Evolutionary conservation across 92 coral and sea anemone species (phyloP), one percentile per base, ranked within the genome.

Genomic region (Meandrina meandrites): DNA sequence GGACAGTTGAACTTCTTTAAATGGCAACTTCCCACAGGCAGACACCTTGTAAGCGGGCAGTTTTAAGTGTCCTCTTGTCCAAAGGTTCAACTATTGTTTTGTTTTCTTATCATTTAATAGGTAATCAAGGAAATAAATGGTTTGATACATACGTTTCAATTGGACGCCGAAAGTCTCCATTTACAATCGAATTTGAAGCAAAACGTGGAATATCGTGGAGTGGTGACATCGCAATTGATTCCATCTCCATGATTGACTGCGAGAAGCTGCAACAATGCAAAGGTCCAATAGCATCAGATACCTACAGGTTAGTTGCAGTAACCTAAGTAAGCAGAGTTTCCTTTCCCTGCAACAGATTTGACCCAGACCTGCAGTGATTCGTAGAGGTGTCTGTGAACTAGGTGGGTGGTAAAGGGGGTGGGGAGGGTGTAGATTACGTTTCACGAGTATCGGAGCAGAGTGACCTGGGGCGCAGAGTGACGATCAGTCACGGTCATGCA

Each of bases 161-260:
- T 62, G 99, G 99, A 83, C 93, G 99, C 24, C 93, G 94, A 21
- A 90, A 84, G 40, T 68, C 86, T 15, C 83, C 95, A 37, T 97
- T 97, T 76, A 90, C 94, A 8, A 85, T 97, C 50, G 93, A 96
- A 90, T 90, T 97, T 74, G 96, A 95, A 78, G 98, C 88, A 80
- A 79, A 82, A 8, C 99, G 98, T n/a, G 93, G 94, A 54, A 85
- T 89, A 1, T 93, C 98, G 3, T 97, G 53, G 80, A 85, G 79
- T 48, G 99, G 99, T 32, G 99, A 97, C 77, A 93, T 97, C 27
- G 98, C 98, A n/a, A 79, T 97, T 51, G 99, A 97, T 81, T 88
- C 93, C 22, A 84, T 97, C 31, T 81, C 79, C 60, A 86, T 97
- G 92, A 82, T 75, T 71, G 60, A 81, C 72, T 97, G 98, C 74